A percentile compares a stretch with the other conserved stretches of the same genome.
phyloP scores from a whole-genome alignment of 2,797 vertebrate species.

The Austrolebias charrua region DNA sequence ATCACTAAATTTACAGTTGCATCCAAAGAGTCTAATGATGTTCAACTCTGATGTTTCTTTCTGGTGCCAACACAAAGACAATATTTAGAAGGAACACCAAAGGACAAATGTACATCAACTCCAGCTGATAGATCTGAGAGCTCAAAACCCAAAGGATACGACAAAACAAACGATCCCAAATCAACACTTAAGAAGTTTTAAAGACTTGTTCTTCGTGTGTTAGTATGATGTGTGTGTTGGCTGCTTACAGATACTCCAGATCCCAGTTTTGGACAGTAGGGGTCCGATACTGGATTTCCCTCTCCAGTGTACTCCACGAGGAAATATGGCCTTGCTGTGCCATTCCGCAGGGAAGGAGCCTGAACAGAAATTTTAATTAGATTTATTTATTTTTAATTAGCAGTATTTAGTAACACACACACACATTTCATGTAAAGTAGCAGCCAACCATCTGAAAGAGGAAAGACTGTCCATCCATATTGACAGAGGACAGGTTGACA shows the following conservation, averaged over 20 bases:
- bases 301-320: slow-evolving; percentile 82
- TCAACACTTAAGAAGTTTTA: too few relatives aligned
- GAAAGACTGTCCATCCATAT: slow-evolving; percentile 82
- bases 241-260: slow-evolving; percentile 80
- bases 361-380: slow-evolving; percentile 21
- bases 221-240: not conserved
- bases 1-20: too few relatives aligned
- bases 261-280: slow-evolving; percentile 78
- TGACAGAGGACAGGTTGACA: slow-evolving; percentile 64
- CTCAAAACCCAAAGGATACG: too few relatives aligned
- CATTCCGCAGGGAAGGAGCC: slow-evolving; percentile 77
- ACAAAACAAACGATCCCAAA: too few relatives aligned
- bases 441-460: slow-evolving; percentile 79
- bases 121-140: too few relatives aligned
- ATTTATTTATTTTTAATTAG: not conserved
- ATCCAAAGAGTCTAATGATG: too few relatives aligned
- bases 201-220: too few relatives aligned
- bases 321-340: slow-evolving; percentile 71
- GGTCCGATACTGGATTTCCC: slow-evolving; percentile 66
- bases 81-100: too few relatives aligned
- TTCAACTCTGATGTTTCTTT: too few relatives aligned
- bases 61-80: too few relatives aligned
- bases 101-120: too few relatives aligned
- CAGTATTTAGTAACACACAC: not conserved
- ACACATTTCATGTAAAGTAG: not conserved